Base-by-base conservation (phyloP, 2,888 invertebrate species). In the Tiliacea citrago region DNA sequence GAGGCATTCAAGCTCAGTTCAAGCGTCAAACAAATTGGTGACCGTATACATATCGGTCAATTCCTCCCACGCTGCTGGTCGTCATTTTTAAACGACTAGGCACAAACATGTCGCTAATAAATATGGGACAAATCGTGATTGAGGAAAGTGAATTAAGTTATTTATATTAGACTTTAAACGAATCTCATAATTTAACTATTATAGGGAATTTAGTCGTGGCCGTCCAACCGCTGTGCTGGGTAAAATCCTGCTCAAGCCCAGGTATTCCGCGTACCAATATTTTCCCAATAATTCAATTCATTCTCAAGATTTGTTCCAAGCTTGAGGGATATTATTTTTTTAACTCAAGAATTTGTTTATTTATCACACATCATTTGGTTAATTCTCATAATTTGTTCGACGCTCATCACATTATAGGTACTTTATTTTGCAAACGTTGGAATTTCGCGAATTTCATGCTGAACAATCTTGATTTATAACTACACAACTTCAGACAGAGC, bases 381-480 rank as follows among this genome's bases (percentile, higher is more conserved):
- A 29, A 73, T 58, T 70, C 47, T 12, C 57, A 57, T 62, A 55
- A 84, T 79, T 75, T 79, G 63, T 80, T 62, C 63, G 35, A 65
- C 61, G 29, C 39, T 82, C 55, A 63, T 18, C 24, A 60, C 39
- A 61, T 58, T 39, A 63, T 47, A 63, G n/a, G n/a, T 47, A 61
- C 73, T 82, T 63, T 53, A 55, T 62, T 72, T 62, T 45, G 35
- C 68, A 35, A 61, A 51, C 57, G 47, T 55, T 66, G 61, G 68
- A 66, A 68, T 74, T 68, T 57, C 3, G 35, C 68, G 16, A 69
- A 67, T n/a, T n/a, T n/a, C n/a, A n/a, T n/a, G n/a, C n/a, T n/a
- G n/a, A n/a, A n/a, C n/a, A n/a, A n/a, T 72, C 55, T 60, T 79
- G 72, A 75, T 73, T 75, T 78, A 81, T 81, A 70, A 42, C 21